Base-by-base conservation (phyloP, 2,797 vertebrate species). In the Pseudomugil gertrudae region DNA sequence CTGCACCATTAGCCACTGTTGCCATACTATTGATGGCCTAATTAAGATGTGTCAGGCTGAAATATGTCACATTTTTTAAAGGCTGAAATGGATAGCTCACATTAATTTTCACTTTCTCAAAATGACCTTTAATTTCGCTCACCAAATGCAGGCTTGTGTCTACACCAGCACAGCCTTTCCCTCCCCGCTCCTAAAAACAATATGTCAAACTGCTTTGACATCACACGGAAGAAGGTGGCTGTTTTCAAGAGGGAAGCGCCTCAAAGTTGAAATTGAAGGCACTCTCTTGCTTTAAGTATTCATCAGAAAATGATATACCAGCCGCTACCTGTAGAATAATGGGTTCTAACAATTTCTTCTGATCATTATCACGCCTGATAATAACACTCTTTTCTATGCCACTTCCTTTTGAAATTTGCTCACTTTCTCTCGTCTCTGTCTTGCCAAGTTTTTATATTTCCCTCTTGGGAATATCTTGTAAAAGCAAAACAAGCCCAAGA, bases 41-140 rank as follows among this genome's bases (percentile, higher is more conserved):
- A 94, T 93, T 92, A 93, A 91, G 91, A 90, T 53, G 81, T 92
- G 90, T 91, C 90, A 90, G 80, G 58, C 80, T 88, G 84, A 92
- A 91, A 87, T 81, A 85, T 89, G 91, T 91, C 90, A 92, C 78
- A 69, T 85, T 87, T 86, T 84, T 85, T 76, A 79, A 88, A 87
- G 81, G 75, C 85, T 73, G 74, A 81, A 92, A 92, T 92, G 91
- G 89, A 94, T 92, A 86, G 89, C 87, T 80, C 81, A 83, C 89
- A 93, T 93, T 92, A 89, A 91, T 92, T 91, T 90, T 86, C 90
- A 84, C 85, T 88, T 84, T 90, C 85, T 89, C 83, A 78, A 89
- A 88, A 88, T 89, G 87, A 90, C 88, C 91, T 91, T 90, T 91
- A 87, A 91, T 90, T 89, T 89, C 26, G 35, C 68, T 68, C 35